These are phyloP conservation scores for Drosophila hydei DNA, from an alignment of 1,140 invertebrate species.

Conservation along the genomic window DNA sequence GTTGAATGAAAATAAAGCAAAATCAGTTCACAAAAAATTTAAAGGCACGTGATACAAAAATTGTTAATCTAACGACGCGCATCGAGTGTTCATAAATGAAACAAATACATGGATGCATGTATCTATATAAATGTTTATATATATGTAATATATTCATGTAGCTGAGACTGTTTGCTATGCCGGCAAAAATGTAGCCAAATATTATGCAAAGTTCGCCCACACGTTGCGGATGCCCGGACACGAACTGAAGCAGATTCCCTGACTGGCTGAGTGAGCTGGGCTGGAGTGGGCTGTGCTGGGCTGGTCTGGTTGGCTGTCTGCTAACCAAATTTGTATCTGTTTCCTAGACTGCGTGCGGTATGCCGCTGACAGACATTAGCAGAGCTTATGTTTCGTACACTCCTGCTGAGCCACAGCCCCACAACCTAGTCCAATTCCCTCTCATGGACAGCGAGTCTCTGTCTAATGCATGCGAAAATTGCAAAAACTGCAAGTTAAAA, in stretches of 20 bases:
- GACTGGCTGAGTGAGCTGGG: background rate
- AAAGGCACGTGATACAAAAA: constrained; percentile 9
- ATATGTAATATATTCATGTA: background rate
- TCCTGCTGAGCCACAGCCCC: background rate
- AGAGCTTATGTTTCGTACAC: constrained; percentile 47
- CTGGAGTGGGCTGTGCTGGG: background rate
- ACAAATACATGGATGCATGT: constrained; percentile 3
- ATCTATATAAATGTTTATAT: background rate
- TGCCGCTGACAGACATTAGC: constrained; percentile 68
- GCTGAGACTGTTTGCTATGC: background rate
- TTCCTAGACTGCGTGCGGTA: constrained; percentile 53
- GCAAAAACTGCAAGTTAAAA: constrained; percentile 49
- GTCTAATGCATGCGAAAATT: constrained; percentile 50
- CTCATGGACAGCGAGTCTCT: background rate
- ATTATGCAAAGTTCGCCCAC: constrained; percentile 45
- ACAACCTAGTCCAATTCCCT: background rate
- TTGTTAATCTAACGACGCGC: constrained; percentile 42
- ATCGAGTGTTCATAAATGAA: constrained; percentile 23
- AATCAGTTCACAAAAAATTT: constrained; percentile 44
- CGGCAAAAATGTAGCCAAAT: constrained; percentile 48
- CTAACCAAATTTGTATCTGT: constrained; percentile 61
- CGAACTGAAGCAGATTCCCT: constrained; percentile 5
- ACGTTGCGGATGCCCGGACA: constrained; percentile 17
- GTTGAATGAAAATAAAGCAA: constrained; percentile 10
- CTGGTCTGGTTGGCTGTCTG: constrained; percentile 1